phyloP scores from a whole-genome alignment of 2,113 vertebrate genomes.

The Orientallactaga bullata region DNA sequence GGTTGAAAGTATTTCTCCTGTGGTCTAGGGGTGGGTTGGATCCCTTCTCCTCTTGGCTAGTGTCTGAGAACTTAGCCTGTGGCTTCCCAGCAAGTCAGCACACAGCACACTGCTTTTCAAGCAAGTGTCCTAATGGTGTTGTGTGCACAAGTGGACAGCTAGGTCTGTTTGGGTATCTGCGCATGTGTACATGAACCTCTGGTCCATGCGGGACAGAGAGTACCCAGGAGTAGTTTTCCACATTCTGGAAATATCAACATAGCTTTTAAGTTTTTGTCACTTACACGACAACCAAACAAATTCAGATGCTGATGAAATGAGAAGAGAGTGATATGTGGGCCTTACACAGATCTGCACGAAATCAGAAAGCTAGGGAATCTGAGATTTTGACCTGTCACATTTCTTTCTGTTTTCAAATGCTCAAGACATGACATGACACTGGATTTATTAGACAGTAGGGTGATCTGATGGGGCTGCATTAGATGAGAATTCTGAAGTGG shows the following conservation, averaged over 20 bases:
- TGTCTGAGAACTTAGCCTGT: slow-evolving; percentile 77
- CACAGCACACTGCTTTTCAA: slow-evolving; percentile 64
- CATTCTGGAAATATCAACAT: slow-evolving; percentile 69
- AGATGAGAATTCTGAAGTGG: background rate
- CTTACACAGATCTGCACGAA: slow-evolving; percentile 71
- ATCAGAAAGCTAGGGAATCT: slow-evolving; percentile 69
- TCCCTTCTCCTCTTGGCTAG: slow-evolving; percentile 77
- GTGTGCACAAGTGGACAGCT: background rate
- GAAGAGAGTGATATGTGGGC: slow-evolving; percentile 57
- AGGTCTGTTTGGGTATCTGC: slow-evolving; percentile 54
- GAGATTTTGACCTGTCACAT: slow-evolving; percentile 72
- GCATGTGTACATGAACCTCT: background rate
- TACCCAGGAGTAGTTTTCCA: slow-evolving; percentile 75
- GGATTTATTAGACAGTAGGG: slow-evolving; percentile 59
- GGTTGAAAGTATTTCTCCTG: slow-evolving; percentile 84
- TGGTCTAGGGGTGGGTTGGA: slow-evolving; percentile 80
- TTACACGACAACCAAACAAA: slow-evolving; percentile 71
- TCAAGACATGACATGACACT: slow-evolving; percentile 44
- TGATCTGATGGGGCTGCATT: slow-evolving; percentile 38
- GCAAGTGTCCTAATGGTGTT: slow-evolving; percentile 45
- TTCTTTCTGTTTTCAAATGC: slow-evolving; percentile 69
- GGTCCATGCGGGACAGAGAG: slow-evolving; percentile 11
- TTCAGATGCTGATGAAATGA: slow-evolving; percentile 67
- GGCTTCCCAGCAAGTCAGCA: slow-evolving; percentile 76
- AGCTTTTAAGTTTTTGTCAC: slow-evolving; percentile 76